Percentiles rank a stretch among this genome's conserved stretches.
phyloP scores from a whole-genome alignment of 1,140 invertebrate genomes.

The Procambarus clarkii region DNA sequence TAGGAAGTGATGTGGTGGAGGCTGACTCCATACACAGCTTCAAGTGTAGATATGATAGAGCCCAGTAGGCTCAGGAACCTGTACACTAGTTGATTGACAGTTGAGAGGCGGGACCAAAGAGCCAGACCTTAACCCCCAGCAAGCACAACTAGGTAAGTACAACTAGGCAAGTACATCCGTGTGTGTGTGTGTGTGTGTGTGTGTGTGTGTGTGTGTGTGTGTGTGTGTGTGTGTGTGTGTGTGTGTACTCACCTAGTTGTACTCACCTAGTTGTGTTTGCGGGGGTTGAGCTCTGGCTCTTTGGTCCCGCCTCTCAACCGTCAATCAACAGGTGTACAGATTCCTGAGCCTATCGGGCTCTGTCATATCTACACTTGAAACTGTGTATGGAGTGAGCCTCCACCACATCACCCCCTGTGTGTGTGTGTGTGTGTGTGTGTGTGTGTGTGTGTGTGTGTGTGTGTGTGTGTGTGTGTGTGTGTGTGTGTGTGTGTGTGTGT shows the following conservation, averaged over 20 bases:
- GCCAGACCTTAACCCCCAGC: background rate
- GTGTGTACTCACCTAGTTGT: conserved; percentile 7
- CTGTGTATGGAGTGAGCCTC: no score
- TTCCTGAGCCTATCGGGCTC: background rate
- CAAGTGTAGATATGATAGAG: no score
- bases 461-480: conserved; percentile 11
- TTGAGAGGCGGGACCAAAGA: background rate
- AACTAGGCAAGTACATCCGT: no score
- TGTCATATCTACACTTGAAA: background rate
- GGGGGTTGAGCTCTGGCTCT: no score
- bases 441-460: background rate
- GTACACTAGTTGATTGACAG: no score
- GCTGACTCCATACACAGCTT: no score
- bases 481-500: background rate
- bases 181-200: background rate
- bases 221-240: background rate
- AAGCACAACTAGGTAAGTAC: no score
- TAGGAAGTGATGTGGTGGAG: no score
- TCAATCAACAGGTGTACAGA: no score
- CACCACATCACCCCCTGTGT: background rate
- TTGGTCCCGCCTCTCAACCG: no score
- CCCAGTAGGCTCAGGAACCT: no score
- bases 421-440: conserved; percentile 11
- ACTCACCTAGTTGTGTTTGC: no score
- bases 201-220: conserved; percentile 23